Evolutionary conservation across 2,797 vertebrate genomes (phyloP), one percentile per base, ranked within the genome.

Genomic region (Rhadinocentrus ornatus): DNA sequence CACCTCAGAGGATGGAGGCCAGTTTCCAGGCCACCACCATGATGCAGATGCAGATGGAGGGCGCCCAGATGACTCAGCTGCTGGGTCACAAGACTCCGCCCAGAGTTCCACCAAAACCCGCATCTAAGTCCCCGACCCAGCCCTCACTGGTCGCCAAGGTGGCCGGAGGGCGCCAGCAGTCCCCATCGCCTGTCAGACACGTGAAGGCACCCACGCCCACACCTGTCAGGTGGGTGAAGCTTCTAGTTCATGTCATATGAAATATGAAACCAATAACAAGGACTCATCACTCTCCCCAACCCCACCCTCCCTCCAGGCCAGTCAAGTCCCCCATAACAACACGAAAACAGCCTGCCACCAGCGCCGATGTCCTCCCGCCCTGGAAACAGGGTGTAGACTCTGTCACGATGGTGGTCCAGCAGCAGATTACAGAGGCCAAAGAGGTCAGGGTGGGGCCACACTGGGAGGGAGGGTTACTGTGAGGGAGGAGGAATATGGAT

Each of bases 61-160:
- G 93, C 55, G 90, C 87, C 0, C 61, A 93, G 88, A 84, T 96
- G 90, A 93, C 94, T 35, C 96, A 96, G 3, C 39, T 90, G 84
- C 92, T 98, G 90, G 94, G 95, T 50, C 97, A 98, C 84, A 98
- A 97, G 88, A 94, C 96, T 61, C 97, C 97, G 26, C 97, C 98
- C 78, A 95, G 96, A 88, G 96, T 97, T 85, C 96, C 95, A 72
- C 97, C 97, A 5, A 96, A 96, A 85, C 96, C 96, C 55, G 89
- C 93, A 0, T 91, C 90, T 22, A 96, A 94, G 84, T 99, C 98
- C 29, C 98, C 97, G 0, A 82, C 87, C 1, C 87, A 77, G 44
- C 80, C 95, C 0, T 89, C 95, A 5, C 83, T 93, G 57, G 71
- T 93, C 16, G 78, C 95, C 77, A 97, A 94, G 92, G 91, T 95